These are phyloP conservation scores for Brachionus paranguensis DNA, from an alignment of 1,140 invertebrate genomes.

Conservation along the genomic window DNA sequence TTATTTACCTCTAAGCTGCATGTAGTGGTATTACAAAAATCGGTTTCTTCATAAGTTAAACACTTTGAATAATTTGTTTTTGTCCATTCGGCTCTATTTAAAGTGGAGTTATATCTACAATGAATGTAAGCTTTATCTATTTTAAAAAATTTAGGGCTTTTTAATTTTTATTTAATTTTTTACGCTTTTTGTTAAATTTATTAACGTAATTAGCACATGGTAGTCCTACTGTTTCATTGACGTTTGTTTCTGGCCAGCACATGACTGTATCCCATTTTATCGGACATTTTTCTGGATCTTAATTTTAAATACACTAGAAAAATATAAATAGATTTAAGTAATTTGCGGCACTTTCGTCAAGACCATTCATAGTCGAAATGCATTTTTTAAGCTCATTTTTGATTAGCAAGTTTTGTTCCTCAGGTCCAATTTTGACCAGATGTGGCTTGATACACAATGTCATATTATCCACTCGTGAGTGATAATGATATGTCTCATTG, in stretches of 20 bases:
- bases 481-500: neutral
- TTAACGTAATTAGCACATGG: slow-evolving; percentile 39
- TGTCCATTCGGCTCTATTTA: neutral
- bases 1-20: neutral
- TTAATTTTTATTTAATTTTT: neutral
- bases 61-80: neutral
- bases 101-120: neutral
- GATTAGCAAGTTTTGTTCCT: neutral
- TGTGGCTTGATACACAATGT: neutral
- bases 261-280: slow-evolving; percentile 4
- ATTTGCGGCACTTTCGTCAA: neutral
- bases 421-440: neutral
- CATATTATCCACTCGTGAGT: neutral
- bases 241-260: slow-evolving; percentile 27
- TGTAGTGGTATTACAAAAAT: neutral
- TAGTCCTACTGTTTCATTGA: neutral
- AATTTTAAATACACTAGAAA: neutral
- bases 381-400: neutral
- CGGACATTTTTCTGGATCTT: slow-evolving; percentile 19
- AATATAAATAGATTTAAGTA: neutral
- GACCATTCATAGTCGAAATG: neutral
- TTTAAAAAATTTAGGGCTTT: neutral
- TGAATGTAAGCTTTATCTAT: neutral
- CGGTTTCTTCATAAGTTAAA: neutral
- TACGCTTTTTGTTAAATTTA: slow-evolving; percentile 32